These are phyloP conservation scores for Psettodes erumei DNA, from an alignment of 2,113 vertebrate genomes.

Conservation along the genomic window DNA sequence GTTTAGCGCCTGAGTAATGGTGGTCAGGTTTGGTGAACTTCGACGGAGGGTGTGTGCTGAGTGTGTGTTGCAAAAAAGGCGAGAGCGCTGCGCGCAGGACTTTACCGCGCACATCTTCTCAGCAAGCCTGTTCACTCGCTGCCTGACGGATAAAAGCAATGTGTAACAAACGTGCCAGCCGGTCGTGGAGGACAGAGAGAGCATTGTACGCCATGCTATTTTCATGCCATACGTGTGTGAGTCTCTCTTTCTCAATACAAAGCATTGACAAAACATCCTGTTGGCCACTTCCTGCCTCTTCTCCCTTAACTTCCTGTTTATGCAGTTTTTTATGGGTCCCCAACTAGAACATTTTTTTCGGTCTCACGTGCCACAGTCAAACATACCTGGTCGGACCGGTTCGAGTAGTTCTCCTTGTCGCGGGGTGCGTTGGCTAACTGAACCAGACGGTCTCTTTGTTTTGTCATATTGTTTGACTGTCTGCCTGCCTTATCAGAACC, in stretches of 20 bases:
- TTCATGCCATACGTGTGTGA: constrained; percentile 22
- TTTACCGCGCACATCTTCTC: constrained; percentile 35
- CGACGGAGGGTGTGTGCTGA: constrained; percentile 18
- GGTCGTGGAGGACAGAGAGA: neutral
- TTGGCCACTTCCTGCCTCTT: constrained; percentile 81
- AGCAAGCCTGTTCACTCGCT: neutral
- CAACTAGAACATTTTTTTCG: constrained; percentile 48
- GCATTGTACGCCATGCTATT: neutral
- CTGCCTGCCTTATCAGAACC: constrained; percentile 46
- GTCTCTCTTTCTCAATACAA: constrained; percentile 55
- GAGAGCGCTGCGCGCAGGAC: constrained; percentile 47
- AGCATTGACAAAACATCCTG: constrained; percentile 81
- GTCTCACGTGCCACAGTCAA: neutral
- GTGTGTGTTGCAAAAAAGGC: constrained; percentile 32
- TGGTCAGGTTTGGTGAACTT: neutral
- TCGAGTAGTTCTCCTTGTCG: constrained; percentile 61
- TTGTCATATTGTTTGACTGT: constrained; percentile 47
- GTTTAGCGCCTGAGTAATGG: neutral
- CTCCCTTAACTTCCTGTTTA: constrained; percentile 83
- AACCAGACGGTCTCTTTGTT: constrained; percentile 61
- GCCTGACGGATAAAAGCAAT: constrained; percentile 17
- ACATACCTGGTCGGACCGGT: constrained; percentile 66
- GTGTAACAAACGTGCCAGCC: neutral
- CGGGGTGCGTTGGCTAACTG: constrained; percentile 17
- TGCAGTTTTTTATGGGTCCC: constrained; percentile 47